A percentile compares a stretch with the other conserved stretches of the same genome.
Evolutionary conservation across 2,797 vertebrate species (phyloP).

Genomic region (Lepilemur septentrionalis): DNA sequence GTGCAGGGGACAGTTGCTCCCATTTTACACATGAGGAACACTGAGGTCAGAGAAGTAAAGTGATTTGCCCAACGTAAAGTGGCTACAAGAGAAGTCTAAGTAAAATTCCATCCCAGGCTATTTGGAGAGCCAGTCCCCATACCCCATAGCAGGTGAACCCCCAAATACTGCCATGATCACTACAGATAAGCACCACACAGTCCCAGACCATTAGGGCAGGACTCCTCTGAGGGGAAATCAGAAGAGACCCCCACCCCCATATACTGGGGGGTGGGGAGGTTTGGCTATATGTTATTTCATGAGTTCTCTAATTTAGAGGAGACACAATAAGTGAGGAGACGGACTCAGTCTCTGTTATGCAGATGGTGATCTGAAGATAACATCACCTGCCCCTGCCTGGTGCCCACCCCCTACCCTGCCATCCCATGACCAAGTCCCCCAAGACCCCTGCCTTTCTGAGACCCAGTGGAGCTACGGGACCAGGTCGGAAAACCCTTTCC

Average conservation of each 20-base stretch:
- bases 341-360: neutral
- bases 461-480: slow-evolving; percentile 20
- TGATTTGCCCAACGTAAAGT: neutral
- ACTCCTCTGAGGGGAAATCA: neutral
- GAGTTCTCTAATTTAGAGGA: neutral
- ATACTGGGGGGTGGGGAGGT: neutral
- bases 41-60: neutral
- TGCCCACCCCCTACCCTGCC: neutral
- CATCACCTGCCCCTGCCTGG: neutral
- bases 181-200: neutral
- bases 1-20: too few species aligned
- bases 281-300: neutral
- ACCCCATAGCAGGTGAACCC: neutral
- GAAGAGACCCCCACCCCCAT: neutral
- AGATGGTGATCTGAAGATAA: slow-evolving; percentile 46
- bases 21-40: neutral
- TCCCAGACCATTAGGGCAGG: neutral
- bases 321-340: neutral
- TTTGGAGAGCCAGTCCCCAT: neutral
- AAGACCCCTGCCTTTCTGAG: slow-evolving; percentile 49
- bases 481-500: slow-evolving; percentile 60
- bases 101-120: neutral
- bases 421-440: neutral
- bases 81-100: neutral
- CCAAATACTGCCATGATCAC: neutral